Conservation (phyloP, 2,888 invertebrate species). For the Campopleginae sp. region DNA sequence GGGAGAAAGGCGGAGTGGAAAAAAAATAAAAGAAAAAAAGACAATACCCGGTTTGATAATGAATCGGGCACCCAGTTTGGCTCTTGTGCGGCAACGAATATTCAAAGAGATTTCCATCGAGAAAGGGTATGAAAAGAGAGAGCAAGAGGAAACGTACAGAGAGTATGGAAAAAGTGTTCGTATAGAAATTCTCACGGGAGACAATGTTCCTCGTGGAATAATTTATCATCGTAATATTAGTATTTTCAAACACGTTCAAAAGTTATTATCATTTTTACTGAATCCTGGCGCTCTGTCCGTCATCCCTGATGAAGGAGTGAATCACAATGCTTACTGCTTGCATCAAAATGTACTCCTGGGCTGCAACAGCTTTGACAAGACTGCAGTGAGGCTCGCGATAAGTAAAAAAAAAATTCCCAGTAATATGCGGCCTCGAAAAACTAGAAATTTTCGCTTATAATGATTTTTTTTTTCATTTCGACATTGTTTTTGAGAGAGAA, state of each 20-base stretch:
- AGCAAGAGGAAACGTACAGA: slow-evolving; percentile 20
- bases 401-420: background rate
- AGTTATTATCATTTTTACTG: slow-evolving; percentile 28
- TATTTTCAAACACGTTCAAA: slow-evolving; percentile 53
- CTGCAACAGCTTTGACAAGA: background rate
- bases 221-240: slow-evolving; percentile 59
- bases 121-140: slow-evolving; percentile 16
- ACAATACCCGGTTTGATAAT: slow-evolving; percentile 52
- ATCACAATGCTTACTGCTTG: background rate
- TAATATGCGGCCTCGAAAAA: too few relatives aligned
- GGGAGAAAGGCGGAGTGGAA: slow-evolving; percentile 24
- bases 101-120: slow-evolving; percentile 60
- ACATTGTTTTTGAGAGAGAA: background rate
- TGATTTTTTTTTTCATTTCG: background rate
- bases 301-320: background rate
- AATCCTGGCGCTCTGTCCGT: slow-evolving; percentile 23
- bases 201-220: slow-evolving; percentile 33
- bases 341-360: slow-evolving; percentile 38
- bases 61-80: slow-evolving; percentile 54
- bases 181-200: slow-evolving; percentile 21
- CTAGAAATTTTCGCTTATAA: too few relatives aligned
- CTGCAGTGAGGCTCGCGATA: background rate
- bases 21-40: slow-evolving; percentile 17
- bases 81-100: slow-evolving; percentile 47
- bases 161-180: slow-evolving; percentile 29